Evolutionary conservation across 2,888 invertebrate species (phyloP).

Genomic region (Andrena flavipes): DNA sequence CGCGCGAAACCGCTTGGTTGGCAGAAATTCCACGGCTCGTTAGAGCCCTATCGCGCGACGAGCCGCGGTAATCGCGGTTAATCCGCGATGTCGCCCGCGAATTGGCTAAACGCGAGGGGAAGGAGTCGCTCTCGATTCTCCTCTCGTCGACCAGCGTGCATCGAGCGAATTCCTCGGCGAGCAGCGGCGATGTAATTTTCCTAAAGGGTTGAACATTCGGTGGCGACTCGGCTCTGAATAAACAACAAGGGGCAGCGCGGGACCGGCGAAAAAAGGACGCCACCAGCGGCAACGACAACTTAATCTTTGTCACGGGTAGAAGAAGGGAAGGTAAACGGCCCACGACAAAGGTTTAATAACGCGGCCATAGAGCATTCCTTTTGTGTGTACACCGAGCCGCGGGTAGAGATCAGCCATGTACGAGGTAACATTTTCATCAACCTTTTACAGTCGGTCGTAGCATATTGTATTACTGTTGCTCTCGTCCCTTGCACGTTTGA

Average conservation of each 20-base stretch:
- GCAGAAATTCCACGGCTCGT: slow-evolving; percentile 52
- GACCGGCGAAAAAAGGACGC: neutral
- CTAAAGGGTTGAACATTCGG: too few relatives aligned
- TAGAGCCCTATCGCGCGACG: slow-evolving; percentile 34
- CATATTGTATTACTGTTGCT: slow-evolving; percentile 43
- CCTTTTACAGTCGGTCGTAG: slow-evolving; percentile 54
- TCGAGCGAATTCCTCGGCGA: too few relatives aligned
- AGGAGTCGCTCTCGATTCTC: too few relatives aligned
- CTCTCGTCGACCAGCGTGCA: too few relatives aligned
- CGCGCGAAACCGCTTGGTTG: slow-evolving; percentile 17
- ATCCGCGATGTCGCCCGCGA: slow-evolving; percentile 41
- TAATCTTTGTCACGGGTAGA: slow-evolving; percentile 45
- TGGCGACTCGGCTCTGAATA: neutral
- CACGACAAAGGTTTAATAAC: slow-evolving; percentile 68
- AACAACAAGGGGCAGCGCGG: neutral
- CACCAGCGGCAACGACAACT: slow-evolving; percentile 27
- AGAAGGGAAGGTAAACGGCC: slow-evolving; percentile 47
- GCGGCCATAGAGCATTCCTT: slow-evolving; percentile 53
- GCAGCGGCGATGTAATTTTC: too few relatives aligned
- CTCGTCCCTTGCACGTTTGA: slow-evolving; percentile 3
- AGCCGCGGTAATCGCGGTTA: slow-evolving; percentile 46
- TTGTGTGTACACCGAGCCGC: slow-evolving; percentile 34
- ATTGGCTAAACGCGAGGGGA: neutral
- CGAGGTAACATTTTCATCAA: slow-evolving; percentile 61
- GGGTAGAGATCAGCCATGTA: slow-evolving; percentile 36